A percentile compares a stretch with the other conserved stretches of the same genome.
These are phyloP conservation scores for Rhipidura dahli DNA, from an alignment of 2,113 vertebrate species.

Conservation along the genomic window DNA sequence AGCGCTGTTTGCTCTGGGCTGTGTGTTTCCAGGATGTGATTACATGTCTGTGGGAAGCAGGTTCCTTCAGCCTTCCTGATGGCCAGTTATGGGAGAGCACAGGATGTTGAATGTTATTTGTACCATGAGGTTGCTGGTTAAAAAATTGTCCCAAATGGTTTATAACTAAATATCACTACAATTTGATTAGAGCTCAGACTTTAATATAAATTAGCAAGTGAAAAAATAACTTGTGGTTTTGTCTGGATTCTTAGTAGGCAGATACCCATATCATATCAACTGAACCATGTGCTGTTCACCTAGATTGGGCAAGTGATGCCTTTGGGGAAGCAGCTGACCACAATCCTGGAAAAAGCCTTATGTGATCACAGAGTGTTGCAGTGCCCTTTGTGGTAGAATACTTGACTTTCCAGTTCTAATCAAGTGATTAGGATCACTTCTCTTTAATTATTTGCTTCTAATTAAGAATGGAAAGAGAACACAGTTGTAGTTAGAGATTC, in stretches of 20 bases:
- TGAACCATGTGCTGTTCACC: rapidly evolving
- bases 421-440: neutral
- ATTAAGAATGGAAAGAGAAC: neutral
- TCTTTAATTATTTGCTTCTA: neutral
- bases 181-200: neutral
- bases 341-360: neutral
- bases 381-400: neutral
- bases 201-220: neutral
- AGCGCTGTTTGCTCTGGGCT: neutral
- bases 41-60: neutral
- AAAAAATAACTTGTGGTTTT: neutral
- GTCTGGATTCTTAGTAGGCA: neutral
- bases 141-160: neutral
- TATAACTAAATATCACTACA: neutral
- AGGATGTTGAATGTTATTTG: neutral
- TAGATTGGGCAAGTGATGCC: neutral
- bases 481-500: neutral
- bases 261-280: neutral
- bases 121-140: neutral
- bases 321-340: neutral
- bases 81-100: neutral
- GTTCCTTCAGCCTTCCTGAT: neutral
- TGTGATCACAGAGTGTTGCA: neutral
- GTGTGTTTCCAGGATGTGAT: neutral
- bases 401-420: neutral